phyloP scores from a whole-genome alignment of 2,888 invertebrate genomes.

The Tineola bisselliella region DNA sequence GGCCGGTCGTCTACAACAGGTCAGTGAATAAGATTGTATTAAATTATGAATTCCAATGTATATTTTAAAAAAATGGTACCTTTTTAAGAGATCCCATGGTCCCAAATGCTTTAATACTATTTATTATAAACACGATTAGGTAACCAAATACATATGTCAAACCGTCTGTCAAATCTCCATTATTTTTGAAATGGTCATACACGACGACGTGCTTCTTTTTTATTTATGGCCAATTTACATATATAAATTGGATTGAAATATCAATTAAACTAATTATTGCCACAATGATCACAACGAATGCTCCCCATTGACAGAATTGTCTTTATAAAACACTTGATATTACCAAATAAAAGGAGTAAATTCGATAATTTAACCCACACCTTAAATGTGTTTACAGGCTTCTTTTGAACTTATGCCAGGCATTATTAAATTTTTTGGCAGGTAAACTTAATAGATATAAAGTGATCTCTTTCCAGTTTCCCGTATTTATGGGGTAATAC shows the following conservation, averaged over 20 bases:
- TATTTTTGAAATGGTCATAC: background rate
- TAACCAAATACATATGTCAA: background rate
- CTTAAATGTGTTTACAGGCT: too few relatives aligned
- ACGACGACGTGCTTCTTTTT: too few relatives aligned
- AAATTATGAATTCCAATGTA: background rate
- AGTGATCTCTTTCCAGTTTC: too few relatives aligned
- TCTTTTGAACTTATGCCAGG: too few relatives aligned
- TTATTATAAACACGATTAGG: background rate
- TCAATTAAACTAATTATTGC: too few relatives aligned
- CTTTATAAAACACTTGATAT: background rate
- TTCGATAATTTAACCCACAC: background rate
- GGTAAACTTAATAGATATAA: too few relatives aligned
- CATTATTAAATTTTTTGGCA: too few relatives aligned
- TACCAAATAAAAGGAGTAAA: background rate
- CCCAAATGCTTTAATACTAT: background rate
- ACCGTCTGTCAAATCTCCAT: background rate
- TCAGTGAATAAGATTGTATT: background rate
- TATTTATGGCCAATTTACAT: too few relatives aligned
- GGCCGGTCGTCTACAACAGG: slow-evolving; percentile 76
- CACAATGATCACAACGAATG: too few relatives aligned
- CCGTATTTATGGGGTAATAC: too few relatives aligned
- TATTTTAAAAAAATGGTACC: background rate
- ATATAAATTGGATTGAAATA: too few relatives aligned
- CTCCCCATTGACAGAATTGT: too few relatives aligned
- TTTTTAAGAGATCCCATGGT: background rate